phyloP scores from a whole-genome alignment of 2,113 vertebrate species.

The Lanius ludovicianus region DNA sequence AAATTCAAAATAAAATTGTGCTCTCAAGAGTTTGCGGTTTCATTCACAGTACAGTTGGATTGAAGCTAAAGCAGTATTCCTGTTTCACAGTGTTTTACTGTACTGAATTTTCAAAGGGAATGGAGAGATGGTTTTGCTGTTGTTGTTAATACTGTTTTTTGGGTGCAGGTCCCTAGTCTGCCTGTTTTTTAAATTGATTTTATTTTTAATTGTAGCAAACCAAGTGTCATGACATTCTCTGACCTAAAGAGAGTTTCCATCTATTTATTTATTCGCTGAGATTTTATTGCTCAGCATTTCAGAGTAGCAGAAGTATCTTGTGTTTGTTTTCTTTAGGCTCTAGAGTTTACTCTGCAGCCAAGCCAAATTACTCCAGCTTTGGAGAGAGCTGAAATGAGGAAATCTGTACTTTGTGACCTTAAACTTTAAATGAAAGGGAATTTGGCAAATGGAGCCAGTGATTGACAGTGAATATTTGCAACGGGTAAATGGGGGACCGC shows the following conservation, averaged over 20 bases:
- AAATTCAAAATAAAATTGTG: background rate
- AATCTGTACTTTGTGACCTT: slow-evolving; percentile 26
- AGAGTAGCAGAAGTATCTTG: background rate
- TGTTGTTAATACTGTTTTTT: background rate
- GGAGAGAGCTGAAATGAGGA: background rate
- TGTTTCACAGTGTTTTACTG: background rate
- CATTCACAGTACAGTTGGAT: background rate
- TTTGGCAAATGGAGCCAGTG: background rate
- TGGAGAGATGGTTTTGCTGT: background rate
- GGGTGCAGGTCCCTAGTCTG: background rate
- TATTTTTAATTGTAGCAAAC: background rate
- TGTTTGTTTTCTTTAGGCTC: slow-evolving; percentile 34
- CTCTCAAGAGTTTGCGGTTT: background rate
- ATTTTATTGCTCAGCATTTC: slow-evolving; percentile 41
- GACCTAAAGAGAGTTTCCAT: background rate
- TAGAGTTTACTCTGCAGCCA: background rate
- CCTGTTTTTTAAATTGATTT: background rate
- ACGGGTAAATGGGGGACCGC: background rate
- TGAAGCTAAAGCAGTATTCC: background rate
- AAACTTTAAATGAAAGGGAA: background rate
- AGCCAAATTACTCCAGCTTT: background rate
- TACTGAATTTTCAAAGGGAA: background rate
- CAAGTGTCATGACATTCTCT: background rate
- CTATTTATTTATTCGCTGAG: slow-evolving; percentile 25
- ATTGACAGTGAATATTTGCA: background rate